These are phyloP conservation scores for Planiliza haematocheilus DNA, from an alignment of 2,113 vertebrate species.

Conservation along the genomic window DNA sequence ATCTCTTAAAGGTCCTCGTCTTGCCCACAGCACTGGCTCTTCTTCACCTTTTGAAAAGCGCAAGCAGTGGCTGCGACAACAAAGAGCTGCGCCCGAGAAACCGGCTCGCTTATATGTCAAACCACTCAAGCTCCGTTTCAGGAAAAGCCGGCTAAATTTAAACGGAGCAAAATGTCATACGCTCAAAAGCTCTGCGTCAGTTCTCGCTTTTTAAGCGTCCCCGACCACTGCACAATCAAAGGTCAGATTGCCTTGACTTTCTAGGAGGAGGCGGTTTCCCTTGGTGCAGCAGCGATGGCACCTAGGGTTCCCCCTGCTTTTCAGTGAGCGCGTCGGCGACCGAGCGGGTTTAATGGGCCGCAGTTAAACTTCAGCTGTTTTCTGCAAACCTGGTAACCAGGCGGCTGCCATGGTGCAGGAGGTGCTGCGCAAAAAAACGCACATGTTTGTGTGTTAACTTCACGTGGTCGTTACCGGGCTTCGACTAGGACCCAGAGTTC, in stretches of 20 bases:
- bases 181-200: slow-evolving; percentile 2
- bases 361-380: slow-evolving; percentile 48
- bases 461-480: slow-evolving; percentile 37
- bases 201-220: slow-evolving; percentile 7
- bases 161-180: slow-evolving; percentile 26
- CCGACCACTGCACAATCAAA: neutral
- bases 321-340: slow-evolving; percentile 3
- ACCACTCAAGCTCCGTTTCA: slow-evolving; percentile 23
- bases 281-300: slow-evolving; percentile 13
- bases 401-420: slow-evolving; percentile 47
- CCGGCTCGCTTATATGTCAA: slow-evolving; percentile 15
- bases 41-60: neutral
- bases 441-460: slow-evolving; percentile 13
- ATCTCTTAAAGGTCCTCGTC: too few species aligned
- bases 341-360: slow-evolving; percentile 33
- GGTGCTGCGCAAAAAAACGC: neutral
- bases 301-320: slow-evolving; percentile 26
- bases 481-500: slow-evolving; percentile 37
- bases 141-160: slow-evolving; percentile 16
- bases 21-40: too few species aligned
- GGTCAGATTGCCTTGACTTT: slow-evolving; percentile 6
- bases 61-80: neutral
- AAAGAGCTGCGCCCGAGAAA: slow-evolving; percentile 9
- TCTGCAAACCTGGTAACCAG: slow-evolving; percentile 13
- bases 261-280: slow-evolving; percentile 1